These are phyloP conservation scores for Salpingus planirostris DNA, from an alignment of 2,888 invertebrate genomes.

Conservation along the genomic window DNA sequence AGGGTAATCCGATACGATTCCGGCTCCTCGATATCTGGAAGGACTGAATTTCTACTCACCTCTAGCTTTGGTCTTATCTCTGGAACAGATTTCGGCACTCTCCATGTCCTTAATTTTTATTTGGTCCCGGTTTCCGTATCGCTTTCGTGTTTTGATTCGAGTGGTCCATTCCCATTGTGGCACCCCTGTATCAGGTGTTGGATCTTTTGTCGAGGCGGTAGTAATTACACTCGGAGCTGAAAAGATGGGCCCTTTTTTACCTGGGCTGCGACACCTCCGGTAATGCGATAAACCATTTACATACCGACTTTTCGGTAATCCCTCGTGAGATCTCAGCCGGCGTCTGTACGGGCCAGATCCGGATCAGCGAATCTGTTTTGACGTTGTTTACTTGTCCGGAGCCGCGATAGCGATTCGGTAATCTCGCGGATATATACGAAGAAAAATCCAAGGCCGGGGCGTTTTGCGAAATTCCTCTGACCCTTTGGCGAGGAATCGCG, in stretches of 20 bases:
- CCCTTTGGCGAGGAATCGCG: no score
- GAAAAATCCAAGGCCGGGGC: no score
- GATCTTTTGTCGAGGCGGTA: constrained; percentile 29
- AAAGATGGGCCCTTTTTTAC: constrained; percentile 17
- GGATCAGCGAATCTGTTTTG: constrained; percentile 1
- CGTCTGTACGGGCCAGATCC: constrained; percentile 1
- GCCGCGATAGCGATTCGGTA: background rate
- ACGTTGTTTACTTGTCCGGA: background rate
- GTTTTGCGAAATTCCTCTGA: no score
- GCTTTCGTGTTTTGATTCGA: constrained; percentile 31
- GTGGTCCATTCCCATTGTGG: constrained; percentile 24
- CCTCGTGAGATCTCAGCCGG: constrained; percentile 12
- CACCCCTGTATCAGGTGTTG: constrained; percentile 22
- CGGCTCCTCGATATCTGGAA: no score
- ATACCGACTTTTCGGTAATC: constrained; percentile 25
- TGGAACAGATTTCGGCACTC: no score
- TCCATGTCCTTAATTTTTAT: constrained; percentile 5
- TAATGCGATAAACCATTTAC: constrained; percentile 32
- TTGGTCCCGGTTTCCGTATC: constrained; percentile 17
- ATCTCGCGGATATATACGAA: no score
- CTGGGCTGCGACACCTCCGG: constrained; percentile 22
- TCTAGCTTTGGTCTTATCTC: no score
- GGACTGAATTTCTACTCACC: no score
- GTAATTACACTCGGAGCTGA: constrained; percentile 31
- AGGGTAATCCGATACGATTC: no score